Base-by-base conservation (phyloP, 1,140 invertebrate species). In the Bombus picipes region DNA sequence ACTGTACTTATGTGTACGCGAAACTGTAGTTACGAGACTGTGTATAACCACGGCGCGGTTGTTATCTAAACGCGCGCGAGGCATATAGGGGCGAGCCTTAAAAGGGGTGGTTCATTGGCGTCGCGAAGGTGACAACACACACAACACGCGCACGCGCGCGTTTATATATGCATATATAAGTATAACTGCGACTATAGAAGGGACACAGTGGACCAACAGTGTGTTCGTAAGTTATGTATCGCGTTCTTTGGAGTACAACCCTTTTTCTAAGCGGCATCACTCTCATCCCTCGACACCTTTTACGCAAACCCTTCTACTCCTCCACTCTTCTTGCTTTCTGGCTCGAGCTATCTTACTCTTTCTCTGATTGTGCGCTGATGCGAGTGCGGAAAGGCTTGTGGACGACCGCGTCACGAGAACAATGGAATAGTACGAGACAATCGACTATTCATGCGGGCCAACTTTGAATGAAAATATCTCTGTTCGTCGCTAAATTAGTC, bases 381-480 rank as follows among this genome's bases (percentile, higher is more conserved):
- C 47, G 66, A 39, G 32, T 5, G 41, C 37, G 65, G 18, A 79
- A 70, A 79, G 74, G 84, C 73, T 83, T 81, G 68, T 74, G 73
- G 78, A 87, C 71, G 85, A 87, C 73, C 81, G 80, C 89, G 81
- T 76, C 78, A 82, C 81, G 47, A 66, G 37, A 47, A 90, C 89
- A 89, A 90, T 90, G 79, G 89, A 74, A 59, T 47, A 62, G 57
- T 71, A n/a, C n/a, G 66, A 59, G 4, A 84, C 83, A 84, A 84
- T 84, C 76, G 66, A 43, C 77, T 77, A 85, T 85, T 79, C 83
- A 80, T 43, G 32, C 15, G 53, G 34, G 6, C 13, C 41, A 37
- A 41, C 41, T 53, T 8, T 25, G 76, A 71, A 83, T 75, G 62
- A 71, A 76, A 86, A 22, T 70, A 53, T 75, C 34, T 34, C 68